Conservation (phyloP, 2,888 invertebrate species). For the Caenorhabditis drosophilae region DNA sequence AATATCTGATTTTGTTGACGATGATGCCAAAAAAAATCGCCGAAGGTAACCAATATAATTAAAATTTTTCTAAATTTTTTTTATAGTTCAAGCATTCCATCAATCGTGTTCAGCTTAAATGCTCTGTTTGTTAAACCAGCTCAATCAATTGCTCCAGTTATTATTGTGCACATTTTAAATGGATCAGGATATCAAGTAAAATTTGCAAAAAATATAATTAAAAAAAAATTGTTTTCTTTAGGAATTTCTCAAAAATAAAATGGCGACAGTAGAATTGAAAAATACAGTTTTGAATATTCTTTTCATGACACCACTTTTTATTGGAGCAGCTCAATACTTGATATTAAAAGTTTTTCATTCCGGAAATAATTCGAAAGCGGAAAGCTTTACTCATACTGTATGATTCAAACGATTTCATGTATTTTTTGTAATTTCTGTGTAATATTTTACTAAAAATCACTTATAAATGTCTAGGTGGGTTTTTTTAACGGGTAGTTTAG, state of each 20-base stretch:
- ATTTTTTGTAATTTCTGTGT: not conserved
- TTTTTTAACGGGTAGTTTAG: not conserved
- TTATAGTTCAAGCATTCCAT: slow-evolving; percentile 57
- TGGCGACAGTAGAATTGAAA: slow-evolving; percentile 32
- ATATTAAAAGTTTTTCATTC: slow-evolving; percentile 53
- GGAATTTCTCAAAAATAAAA: slow-evolving; percentile 38
- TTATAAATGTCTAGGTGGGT: too few relatives aligned
- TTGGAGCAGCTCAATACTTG: slow-evolving; percentile 56
- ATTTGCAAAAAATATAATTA: not conserved
- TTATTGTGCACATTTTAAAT: slow-evolving; percentile 61
- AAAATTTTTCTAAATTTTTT: not conserved
- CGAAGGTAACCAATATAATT: slow-evolving; percentile 16
- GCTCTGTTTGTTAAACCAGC: slow-evolving; percentile 68
- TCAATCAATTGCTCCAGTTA: slow-evolving; percentile 64
- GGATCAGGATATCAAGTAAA: slow-evolving; percentile 54
- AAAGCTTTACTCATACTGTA: not conserved
- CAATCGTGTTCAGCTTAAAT: slow-evolving; percentile 66
- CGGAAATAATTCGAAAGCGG: not conserved
- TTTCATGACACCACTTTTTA: slow-evolving; percentile 57
- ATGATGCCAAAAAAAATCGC: slow-evolving; percentile 52
- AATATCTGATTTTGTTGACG: slow-evolving; percentile 67
- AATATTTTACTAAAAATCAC: not conserved
- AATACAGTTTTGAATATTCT: slow-evolving; percentile 50
- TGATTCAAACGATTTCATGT: not conserved
- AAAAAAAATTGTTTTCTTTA: not conserved